These are phyloP conservation scores for Ammodramus savannarum DNA, from an alignment of 2,113 vertebrate genomes.

Conservation along the genomic window DNA sequence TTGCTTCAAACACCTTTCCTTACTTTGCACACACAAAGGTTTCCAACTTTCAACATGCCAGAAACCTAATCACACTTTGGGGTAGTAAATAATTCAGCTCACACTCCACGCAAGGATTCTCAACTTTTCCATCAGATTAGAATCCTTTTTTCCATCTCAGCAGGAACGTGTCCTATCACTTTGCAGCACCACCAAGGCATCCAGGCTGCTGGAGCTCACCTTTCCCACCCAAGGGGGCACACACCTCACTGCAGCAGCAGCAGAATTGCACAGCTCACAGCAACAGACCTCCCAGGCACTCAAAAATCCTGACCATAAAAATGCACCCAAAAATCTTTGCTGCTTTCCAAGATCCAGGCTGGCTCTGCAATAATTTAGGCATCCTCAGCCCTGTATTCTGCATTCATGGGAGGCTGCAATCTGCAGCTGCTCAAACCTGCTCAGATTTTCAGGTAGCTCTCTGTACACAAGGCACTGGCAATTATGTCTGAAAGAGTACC, in stretches of 20 bases:
- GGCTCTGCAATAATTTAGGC: neutral
- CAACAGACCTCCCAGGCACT: neutral
- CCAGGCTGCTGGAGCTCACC: neutral
- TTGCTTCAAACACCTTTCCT: neutral
- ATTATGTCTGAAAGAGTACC: neutral
- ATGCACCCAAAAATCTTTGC: neutral
- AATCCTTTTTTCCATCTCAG: constrained; percentile 11
- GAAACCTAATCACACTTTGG: constrained; percentile 6
- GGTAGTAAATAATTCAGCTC: constrained; percentile 29
- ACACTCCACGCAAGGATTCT: neutral
- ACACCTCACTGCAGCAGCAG: neutral
- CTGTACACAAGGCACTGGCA: neutral
- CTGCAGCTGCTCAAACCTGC: neutral
- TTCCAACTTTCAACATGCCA: neutral
- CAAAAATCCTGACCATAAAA: neutral
- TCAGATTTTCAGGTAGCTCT: neutral
- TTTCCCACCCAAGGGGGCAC: neutral
- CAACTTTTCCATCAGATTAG: constrained; percentile 33
- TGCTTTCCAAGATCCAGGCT: neutral
- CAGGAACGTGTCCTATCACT: neutral
- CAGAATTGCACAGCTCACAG: neutral
- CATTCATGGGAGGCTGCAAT: neutral
- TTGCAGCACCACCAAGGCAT: neutral
- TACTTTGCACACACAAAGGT: neutral
- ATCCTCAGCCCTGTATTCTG: neutral